Percentiles rank a stretch among this genome's conserved stretches.
Conservation (phyloP, 2,888 invertebrate genomes). For the Hydrotaea diabolus region DNA sequence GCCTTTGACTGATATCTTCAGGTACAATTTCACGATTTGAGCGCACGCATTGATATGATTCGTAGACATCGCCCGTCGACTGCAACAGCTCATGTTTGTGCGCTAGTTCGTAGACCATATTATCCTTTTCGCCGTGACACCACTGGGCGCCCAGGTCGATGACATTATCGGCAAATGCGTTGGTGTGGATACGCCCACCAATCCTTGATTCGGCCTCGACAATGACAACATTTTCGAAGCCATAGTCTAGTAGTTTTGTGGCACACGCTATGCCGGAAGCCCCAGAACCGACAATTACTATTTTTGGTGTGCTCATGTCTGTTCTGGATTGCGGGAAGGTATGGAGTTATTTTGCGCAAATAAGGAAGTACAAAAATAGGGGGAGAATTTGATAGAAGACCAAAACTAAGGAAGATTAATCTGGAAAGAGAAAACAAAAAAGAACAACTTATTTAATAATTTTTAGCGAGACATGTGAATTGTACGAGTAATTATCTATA, state of each 20-base stretch:
- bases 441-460: neutral
- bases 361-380: conserved; percentile 44
- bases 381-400: neutral
- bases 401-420: neutral
- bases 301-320: conserved; percentile 70
- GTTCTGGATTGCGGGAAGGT: neutral
- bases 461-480: neutral
- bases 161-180: conserved; percentile 82
- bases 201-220: conserved; percentile 85
- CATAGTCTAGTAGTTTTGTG: conserved; percentile 80
- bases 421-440: neutral
- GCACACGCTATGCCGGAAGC: conserved; percentile 81
- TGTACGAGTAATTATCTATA: no score
- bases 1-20: conserved; percentile 77
- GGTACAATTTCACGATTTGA: conserved; percentile 80
- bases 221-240: conserved; percentile 82
- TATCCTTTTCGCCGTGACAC: conserved; percentile 81
- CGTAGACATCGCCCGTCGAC: conserved; percentile 77
- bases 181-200: conserved; percentile 84
- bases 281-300: conserved; percentile 80
- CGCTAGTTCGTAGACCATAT: conserved; percentile 78
- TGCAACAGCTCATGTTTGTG: conserved; percentile 76
- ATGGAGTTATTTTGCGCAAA: conserved; percentile 38
- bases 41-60: conserved; percentile 77
- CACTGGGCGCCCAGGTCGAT: conserved; percentile 80